phyloP scores from a whole-genome alignment of 2,113 vertebrate genomes.

The Nyctibius bracteatus region DNA sequence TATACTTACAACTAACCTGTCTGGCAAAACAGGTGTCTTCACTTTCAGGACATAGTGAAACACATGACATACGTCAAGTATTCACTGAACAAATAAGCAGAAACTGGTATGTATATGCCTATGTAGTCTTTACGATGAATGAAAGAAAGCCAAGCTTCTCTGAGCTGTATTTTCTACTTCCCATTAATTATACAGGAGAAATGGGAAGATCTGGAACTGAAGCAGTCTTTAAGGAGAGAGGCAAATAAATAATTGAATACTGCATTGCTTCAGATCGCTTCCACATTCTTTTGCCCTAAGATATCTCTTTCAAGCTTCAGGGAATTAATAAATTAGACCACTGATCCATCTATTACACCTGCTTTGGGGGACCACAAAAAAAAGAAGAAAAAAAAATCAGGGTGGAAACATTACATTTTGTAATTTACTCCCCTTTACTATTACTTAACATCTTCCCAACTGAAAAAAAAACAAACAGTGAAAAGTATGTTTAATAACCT shows the following conservation, averaged over 20 bases:
- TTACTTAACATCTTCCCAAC: neutral
- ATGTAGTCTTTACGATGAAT: neutral
- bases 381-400: neutral
- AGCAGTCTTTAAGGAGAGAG: slow-evolving; percentile 41
- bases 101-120: neutral
- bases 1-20: neutral
- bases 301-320: slow-evolving; percentile 45
- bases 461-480: neutral
- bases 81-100: neutral
- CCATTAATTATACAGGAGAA: slow-evolving; percentile 56
- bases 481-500: neutral
- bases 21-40: neutral
- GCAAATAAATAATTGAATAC: slow-evolving; percentile 60
- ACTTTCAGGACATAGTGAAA: neutral
- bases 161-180: slow-evolving; percentile 5
- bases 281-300: slow-evolving; percentile 15
- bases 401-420: neutral
- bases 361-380: neutral
- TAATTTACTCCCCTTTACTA: neutral
- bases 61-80: neutral
- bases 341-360: slow-evolving; percentile 25
- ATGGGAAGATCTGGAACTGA: slow-evolving; percentile 36
- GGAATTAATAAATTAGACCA: slow-evolving; percentile 51
- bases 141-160: neutral
- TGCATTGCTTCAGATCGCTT: slow-evolving; percentile 17